Conservation (phyloP, 2,113 vertebrate species). For the Polyodon spathula region DNA sequence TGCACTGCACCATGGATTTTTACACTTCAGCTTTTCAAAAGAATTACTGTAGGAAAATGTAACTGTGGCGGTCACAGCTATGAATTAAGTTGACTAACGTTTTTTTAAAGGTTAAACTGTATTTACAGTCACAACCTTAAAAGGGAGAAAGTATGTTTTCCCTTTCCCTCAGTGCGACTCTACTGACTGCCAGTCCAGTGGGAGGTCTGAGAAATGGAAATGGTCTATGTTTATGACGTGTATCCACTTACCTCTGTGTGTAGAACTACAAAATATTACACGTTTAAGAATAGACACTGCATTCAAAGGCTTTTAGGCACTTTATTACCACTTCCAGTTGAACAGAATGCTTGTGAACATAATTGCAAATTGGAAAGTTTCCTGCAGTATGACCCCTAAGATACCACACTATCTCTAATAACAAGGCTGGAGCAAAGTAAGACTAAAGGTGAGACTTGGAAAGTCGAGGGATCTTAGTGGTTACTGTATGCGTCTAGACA, state of each 20-base stretch:
- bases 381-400: too few relatives aligned
- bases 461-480: too few relatives aligned
- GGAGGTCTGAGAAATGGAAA: neutral
- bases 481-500: too few relatives aligned
- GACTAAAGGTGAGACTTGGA: too few relatives aligned
- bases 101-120: neutral
- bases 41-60: constrained; percentile 13
- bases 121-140: neutral
- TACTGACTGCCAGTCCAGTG: neutral
- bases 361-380: too few relatives aligned
- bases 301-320: too few relatives aligned
- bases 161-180: neutral
- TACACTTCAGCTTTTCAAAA: constrained; percentile 15
- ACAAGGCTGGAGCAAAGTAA: too few relatives aligned
- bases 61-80: neutral
- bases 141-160: neutral
- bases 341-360: too few relatives aligned
- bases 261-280: neutral
- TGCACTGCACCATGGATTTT: constrained; percentile 37
- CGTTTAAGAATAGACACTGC: too few relatives aligned
- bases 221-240: neutral
- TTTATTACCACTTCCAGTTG: too few relatives aligned
- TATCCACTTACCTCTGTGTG: neutral
- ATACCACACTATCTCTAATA: too few relatives aligned
- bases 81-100: neutral